Percentiles rank a stretch among this genome's conserved stretches.
These are phyloP conservation scores for Cervus canadensis DNA, from an alignment of 2,113 vertebrate species.

Conservation along the genomic window DNA sequence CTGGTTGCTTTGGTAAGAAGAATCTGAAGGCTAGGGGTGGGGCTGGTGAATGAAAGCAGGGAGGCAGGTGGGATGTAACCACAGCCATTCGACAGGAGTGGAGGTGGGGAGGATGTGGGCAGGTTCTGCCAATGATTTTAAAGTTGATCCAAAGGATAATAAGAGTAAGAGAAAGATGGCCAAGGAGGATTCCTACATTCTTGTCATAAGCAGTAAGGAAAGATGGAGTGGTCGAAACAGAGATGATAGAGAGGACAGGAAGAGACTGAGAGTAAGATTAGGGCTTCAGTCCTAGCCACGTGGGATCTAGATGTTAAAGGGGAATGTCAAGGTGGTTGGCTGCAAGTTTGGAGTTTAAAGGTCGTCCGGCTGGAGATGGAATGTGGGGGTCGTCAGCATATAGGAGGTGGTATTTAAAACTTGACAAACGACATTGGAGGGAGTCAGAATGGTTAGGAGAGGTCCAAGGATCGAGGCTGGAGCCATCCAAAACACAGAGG, in stretches of 20 bases:
- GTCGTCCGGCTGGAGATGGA: not conserved
- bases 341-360: not conserved
- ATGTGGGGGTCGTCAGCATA: not conserved
- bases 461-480: not conserved
- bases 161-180: not conserved
- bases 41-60: not conserved
- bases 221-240: not conserved
- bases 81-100: not conserved
- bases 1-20: not conserved
- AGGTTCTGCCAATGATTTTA: not conserved
- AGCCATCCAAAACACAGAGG: not conserved
- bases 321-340: not conserved
- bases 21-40: not conserved
- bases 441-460: not conserved
- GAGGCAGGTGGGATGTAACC: not conserved
- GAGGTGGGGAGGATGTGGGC: not conserved
- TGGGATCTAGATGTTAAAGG: not conserved
- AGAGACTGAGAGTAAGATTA: not conserved
- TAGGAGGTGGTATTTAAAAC: not conserved
- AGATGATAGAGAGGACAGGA: not conserved
- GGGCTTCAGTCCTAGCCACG: not conserved
- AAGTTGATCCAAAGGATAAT: not conserved
- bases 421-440: not conserved
- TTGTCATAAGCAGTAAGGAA: not conserved
- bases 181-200: not conserved